phyloP scores from a whole-genome alignment of 2,797 vertebrate species.

The Argya squamiceps region DNA sequence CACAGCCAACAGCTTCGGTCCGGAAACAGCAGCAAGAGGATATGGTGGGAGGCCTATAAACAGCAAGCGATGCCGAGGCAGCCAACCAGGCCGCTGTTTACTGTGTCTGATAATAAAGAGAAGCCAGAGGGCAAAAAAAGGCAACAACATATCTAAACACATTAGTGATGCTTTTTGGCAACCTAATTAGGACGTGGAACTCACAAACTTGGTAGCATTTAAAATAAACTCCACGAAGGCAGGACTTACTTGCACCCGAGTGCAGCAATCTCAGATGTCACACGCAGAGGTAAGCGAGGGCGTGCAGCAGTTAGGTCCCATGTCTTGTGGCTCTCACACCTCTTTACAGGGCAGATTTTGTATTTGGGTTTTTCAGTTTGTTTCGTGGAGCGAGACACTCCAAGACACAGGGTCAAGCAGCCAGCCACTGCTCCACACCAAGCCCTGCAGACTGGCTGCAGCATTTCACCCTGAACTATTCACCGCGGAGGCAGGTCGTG shows the following conservation, averaged over 20 bases:
- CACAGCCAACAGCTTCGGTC: conserved; percentile 67
- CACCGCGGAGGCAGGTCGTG: background rate
- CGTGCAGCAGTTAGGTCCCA: background rate
- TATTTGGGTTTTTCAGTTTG: background rate
- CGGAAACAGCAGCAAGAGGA: conserved; percentile 71
- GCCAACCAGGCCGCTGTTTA: conserved; percentile 48
- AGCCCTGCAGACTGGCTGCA: background rate
- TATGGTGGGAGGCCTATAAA: conserved; percentile 61
- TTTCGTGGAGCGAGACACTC: background rate
- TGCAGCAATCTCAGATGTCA: background rate
- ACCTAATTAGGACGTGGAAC: conserved; percentile 5
- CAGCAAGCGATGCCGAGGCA: conserved; percentile 47
- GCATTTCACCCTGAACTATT: background rate
- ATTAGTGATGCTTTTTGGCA: background rate
- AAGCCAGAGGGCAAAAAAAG: conserved; percentile 19
- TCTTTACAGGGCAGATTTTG: background rate
- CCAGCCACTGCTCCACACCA: background rate
- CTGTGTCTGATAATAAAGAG: conserved; percentile 38
- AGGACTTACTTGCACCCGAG: background rate
- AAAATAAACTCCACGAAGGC: conserved; percentile 19
- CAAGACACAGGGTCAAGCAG: background rate
- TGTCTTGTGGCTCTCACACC: background rate
- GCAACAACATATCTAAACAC: conserved; percentile 28
- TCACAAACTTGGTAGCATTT: background rate
- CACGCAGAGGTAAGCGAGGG: conserved; percentile 3